Conservation (phyloP, 2,888 invertebrate species). For the Notodonta dromedarius region DNA sequence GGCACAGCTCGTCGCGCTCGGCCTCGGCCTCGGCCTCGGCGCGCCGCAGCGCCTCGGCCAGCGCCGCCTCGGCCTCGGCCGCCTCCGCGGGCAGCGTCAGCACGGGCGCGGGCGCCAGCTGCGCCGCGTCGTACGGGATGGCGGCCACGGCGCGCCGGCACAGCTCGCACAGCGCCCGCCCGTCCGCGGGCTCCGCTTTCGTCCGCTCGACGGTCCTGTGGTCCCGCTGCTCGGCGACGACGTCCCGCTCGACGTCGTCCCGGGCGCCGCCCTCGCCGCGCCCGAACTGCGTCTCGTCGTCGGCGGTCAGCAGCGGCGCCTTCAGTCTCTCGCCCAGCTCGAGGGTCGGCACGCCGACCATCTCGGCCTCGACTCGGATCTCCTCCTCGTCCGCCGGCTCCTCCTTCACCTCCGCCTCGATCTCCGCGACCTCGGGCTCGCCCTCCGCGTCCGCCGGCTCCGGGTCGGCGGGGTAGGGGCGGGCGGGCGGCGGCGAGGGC, state of each 20-base stretch:
- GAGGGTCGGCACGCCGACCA: constrained; percentile 45
- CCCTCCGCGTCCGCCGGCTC: constrained; percentile 43
- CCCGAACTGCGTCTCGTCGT: constrained; percentile 52
- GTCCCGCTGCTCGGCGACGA: constrained; percentile 39
- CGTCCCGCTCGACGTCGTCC: constrained; percentile 33
- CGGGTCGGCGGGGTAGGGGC: constrained; percentile 67
- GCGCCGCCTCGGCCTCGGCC: constrained; percentile 27
- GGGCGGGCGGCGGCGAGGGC: constrained; percentile 60
- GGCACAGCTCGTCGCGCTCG: constrained; percentile 52
- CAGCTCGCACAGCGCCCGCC: constrained; percentile 54
- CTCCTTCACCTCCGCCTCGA: constrained; percentile 20
- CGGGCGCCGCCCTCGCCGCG: constrained; percentile 14
- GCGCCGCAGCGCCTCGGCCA: constrained; percentile 27
- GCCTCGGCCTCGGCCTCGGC: constrained; percentile 19
- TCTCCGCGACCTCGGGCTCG: constrained; percentile 44
- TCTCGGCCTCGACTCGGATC: constrained; percentile 31
- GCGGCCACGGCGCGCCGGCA: constrained; percentile 42
- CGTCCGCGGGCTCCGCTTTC: constrained; percentile 60
- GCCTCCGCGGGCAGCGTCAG: constrained; percentile 42
- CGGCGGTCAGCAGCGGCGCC: constrained; percentile 57
- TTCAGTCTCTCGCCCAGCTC: constrained; percentile 71
- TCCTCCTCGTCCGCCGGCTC: constrained; percentile 14
- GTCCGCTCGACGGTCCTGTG: constrained; percentile 75
- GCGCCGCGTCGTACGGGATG: constrained; percentile 57
- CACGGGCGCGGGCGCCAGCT: constrained; percentile 57